These are phyloP conservation scores for Magallana gigas DNA, from an alignment of 1,140 invertebrate species.

Conservation along the genomic window DNA sequence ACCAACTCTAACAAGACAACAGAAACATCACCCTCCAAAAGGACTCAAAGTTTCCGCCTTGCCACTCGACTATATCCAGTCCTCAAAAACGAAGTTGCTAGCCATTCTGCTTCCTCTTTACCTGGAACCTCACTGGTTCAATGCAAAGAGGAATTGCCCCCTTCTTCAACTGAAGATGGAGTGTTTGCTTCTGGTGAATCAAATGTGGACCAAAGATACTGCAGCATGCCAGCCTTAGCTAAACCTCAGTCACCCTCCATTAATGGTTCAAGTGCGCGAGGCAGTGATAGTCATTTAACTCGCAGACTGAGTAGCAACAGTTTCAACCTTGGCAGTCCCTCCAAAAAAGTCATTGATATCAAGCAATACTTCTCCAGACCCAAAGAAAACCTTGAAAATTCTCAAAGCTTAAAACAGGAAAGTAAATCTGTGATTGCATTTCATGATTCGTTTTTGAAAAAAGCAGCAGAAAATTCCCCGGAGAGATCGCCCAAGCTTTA, in stretches of 20 bases:
- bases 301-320: conserved; percentile 26
- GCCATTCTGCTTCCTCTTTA: neutral
- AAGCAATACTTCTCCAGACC: conserved; percentile 39
- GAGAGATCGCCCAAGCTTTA: conserved; percentile 40
- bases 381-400: conserved; percentile 32
- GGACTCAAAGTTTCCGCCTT: conserved; percentile 64
- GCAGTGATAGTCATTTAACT: neutral
- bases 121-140: neutral
- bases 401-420: conserved; percentile 38
- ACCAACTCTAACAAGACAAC: conserved; percentile 20
- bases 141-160: neutral
- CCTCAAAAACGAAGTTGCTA: neutral
- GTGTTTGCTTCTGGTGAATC: neutral
- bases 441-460: conserved; percentile 61
- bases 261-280: neutral
- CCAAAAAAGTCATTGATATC: conserved; percentile 44
- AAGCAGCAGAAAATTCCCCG: conserved; percentile 53
- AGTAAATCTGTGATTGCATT: conserved; percentile 61
- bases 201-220: conserved; percentile 37
- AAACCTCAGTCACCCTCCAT: conserved; percentile 16
- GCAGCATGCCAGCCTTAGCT: conserved; percentile 53
- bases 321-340: conserved; percentile 40
- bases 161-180: neutral
- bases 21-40: neutral
- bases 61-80: conserved; percentile 63